These are phyloP conservation scores for Eospalax fontanierii DNA, from an alignment of 2,797 vertebrate species.

Conservation along the genomic window DNA sequence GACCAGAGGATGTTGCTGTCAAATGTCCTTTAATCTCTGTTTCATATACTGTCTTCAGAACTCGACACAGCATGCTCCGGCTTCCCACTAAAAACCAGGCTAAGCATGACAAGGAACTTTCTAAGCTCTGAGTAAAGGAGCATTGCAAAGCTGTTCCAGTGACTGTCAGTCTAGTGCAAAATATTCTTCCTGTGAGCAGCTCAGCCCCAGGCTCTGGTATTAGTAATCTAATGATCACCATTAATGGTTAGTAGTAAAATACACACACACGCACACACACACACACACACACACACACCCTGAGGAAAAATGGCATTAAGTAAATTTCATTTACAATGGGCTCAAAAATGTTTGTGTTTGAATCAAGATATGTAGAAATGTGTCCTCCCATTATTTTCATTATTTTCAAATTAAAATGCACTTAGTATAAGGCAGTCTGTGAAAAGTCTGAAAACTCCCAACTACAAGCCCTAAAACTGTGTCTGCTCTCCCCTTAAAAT, in stretches of 20 bases:
- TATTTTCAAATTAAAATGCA: slow-evolving; percentile 6
- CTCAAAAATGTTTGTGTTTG: not conserved
- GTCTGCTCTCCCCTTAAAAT: too few relatives aligned
- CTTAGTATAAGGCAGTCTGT: not conserved
- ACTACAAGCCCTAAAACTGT: not conserved
- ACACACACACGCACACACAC: not conserved
- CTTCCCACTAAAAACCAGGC: fast-evolving
- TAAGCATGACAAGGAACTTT: not conserved
- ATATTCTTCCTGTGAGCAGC: not conserved
- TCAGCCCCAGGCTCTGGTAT: fast-evolving
- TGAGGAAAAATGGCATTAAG: not conserved
- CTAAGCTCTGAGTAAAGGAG: not conserved
- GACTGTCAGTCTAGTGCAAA: not conserved
- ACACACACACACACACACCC: not conserved
- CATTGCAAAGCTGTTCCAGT: fast-evolving
- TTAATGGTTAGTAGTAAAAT: not conserved
- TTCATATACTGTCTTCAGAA: not conserved
- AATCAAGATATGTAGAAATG: not conserved
- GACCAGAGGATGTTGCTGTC: not conserved
- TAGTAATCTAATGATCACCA: not conserved
- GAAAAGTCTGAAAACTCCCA: not conserved
- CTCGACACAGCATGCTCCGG: fast-evolving
- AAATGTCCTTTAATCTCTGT: not conserved
- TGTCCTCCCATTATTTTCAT: not conserved
- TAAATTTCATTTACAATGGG: not conserved